phyloP scores from a whole-genome alignment of 2,113 vertebrate genomes.

The Platysternon megacephalum region DNA sequence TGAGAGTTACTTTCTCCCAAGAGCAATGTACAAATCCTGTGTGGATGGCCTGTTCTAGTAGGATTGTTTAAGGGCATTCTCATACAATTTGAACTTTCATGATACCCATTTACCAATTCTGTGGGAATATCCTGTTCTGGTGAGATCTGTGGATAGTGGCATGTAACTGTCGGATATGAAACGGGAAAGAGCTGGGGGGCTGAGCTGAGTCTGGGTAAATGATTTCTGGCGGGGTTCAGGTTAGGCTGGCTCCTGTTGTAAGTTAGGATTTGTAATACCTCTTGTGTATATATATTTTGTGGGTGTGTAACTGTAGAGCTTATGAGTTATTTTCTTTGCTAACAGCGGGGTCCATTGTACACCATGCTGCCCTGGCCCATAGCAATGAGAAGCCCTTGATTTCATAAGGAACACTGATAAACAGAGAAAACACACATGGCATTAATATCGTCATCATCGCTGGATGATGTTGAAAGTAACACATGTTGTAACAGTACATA shows the following conservation, averaged over 20 bases:
- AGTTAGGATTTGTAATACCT: not conserved
- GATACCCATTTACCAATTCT: not conserved
- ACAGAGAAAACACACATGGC: not conserved
- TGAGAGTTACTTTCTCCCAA: not conserved
- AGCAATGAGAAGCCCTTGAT: not conserved
- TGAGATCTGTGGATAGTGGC: not conserved
- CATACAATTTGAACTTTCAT: not conserved
- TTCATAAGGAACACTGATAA: not conserved
- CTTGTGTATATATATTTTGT: not conserved
- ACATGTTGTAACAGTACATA: not conserved
- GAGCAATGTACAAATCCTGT: not conserved
- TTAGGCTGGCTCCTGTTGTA: not conserved
- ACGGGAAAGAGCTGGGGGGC: not conserved
- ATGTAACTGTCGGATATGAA: not conserved
- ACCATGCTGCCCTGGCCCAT: not conserved
- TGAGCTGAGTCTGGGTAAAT: not conserved
- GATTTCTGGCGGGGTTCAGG: not conserved
- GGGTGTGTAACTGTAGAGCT: not conserved
- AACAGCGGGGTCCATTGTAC: not conserved
- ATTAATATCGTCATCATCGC: not conserved
- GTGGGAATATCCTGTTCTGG: not conserved
- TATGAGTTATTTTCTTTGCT: not conserved
- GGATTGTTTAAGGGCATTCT: not conserved
- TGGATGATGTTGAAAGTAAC: not conserved
- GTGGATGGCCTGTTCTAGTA: not conserved